These are phyloP conservation scores for Hirtodrosophila histrioides DNA, from an alignment of 2,888 invertebrate species.

Conservation along the genomic window DNA sequence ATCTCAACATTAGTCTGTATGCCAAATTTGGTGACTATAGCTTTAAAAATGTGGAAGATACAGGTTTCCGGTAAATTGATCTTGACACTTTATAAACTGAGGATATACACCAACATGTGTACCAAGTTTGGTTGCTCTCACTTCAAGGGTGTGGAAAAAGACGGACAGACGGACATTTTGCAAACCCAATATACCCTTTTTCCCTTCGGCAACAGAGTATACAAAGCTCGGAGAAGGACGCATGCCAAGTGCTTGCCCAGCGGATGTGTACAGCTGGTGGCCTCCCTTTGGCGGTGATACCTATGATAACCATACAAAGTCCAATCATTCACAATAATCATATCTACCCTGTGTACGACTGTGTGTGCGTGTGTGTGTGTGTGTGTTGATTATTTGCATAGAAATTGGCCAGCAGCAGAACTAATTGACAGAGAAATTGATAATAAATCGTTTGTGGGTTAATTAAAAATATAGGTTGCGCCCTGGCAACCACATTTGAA, in stretches of 20 bases:
- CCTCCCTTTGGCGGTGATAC: neutral
- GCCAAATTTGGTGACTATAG: too few relatives aligned
- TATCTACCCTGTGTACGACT: constrained; percentile 32
- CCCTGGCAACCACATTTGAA: constrained; percentile 30
- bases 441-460: constrained; percentile 43
- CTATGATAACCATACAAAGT: constrained; percentile 46
- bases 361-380: constrained; percentile 3
- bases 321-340: constrained; percentile 42
- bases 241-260: constrained; percentile 13
- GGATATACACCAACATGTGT: too few relatives aligned
- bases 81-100: too few relatives aligned
- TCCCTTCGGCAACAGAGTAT: neutral
- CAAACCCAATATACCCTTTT: too few relatives aligned
- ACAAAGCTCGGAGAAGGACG: constrained; percentile 37
- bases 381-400: constrained; percentile 42
- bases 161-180: too few relatives aligned
- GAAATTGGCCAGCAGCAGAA: constrained; percentile 23
- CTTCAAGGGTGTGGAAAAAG: too few relatives aligned
- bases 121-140: too few relatives aligned
- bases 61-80: too few relatives aligned
- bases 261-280: constrained; percentile 45
- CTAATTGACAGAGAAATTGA: constrained; percentile 59
- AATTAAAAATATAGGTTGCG: constrained; percentile 39
- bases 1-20: too few relatives aligned
- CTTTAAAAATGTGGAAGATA: too few relatives aligned